These are phyloP conservation scores for Telmatochromis brichardi DNA, from an alignment of 2,113 vertebrate genomes.

Conservation along the genomic window DNA sequence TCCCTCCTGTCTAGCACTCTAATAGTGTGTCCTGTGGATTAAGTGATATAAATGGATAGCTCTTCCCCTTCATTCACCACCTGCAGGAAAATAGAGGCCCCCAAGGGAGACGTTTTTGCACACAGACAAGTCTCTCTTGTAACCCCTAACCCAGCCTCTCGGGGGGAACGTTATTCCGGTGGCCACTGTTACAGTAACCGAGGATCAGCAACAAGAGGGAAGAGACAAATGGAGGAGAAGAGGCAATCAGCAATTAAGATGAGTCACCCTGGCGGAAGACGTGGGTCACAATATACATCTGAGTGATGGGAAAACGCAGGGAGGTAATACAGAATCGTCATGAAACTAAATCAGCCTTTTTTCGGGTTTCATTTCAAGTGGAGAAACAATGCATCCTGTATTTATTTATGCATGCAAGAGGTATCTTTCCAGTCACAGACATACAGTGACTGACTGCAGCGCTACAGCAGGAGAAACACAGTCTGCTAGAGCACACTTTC, in stretches of 20 bases:
- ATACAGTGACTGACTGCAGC: background rate
- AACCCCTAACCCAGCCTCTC: background rate
- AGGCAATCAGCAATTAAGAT: slow-evolving; percentile 38
- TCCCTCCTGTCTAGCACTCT: background rate
- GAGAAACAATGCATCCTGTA: background rate
- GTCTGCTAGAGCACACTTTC: background rate
- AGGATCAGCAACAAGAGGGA: slow-evolving; percentile 4
- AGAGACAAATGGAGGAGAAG: slow-evolving; percentile 14
- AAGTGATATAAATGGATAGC: slow-evolving; percentile 64
- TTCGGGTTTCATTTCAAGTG: background rate
- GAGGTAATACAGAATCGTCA: background rate
- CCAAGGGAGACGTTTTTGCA: background rate
- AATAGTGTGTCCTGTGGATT: slow-evolving; percentile 52
- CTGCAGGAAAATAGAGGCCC: slow-evolving; percentile 29
- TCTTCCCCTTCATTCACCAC: slow-evolving; percentile 33
- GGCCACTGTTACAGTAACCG: background rate
- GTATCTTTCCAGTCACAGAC: background rate
- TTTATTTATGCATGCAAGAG: background rate
- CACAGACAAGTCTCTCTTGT: background rate
- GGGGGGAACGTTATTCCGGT: background rate
- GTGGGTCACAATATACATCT: background rate
- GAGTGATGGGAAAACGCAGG: background rate
- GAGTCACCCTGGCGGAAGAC: background rate
- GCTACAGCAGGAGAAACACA: background rate
- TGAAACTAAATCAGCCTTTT: background rate